Evolutionary conservation across 2,113 vertebrate species (phyloP).

Genomic region (Odontophorus gujanensis): DNA sequence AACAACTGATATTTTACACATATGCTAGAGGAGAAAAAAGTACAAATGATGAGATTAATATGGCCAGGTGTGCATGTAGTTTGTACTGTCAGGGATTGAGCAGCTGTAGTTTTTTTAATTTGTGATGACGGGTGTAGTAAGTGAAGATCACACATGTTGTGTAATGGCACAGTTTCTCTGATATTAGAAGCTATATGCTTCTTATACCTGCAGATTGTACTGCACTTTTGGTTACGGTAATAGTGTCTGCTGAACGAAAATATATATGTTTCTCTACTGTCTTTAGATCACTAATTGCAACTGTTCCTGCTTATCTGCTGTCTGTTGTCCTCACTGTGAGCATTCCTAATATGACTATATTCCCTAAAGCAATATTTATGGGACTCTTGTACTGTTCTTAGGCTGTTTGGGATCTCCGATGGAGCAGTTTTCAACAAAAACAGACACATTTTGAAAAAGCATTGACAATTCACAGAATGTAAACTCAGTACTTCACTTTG

Average conservation of each 20-base stretch:
- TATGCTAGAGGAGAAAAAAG: background rate
- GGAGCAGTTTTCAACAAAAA: background rate
- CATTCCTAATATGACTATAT: background rate
- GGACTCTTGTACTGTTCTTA: background rate
- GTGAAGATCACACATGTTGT: background rate
- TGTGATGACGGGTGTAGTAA: background rate
- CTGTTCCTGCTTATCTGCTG: background rate
- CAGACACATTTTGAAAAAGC: background rate
- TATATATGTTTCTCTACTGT: fast-evolving
- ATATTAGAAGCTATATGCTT: background rate
- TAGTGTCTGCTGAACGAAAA: background rate
- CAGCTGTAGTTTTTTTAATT: background rate
- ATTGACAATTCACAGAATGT: background rate
- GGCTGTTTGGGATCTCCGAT: background rate
- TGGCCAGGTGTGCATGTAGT: background rate
- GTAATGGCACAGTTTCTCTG: background rate
- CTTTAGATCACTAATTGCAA: background rate
- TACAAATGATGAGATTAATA: background rate
- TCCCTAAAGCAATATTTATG: background rate
- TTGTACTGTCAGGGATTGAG: background rate
- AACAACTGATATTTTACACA: background rate
- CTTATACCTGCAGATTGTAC: background rate
- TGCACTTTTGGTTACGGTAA: background rate
- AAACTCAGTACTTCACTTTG: background rate
- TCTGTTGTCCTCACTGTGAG: background rate